Evolutionary conservation across 1,140 invertebrate species (phyloP), one percentile per base, ranked within the genome.

Genomic region (Eriosoma lanigerum): DNA sequence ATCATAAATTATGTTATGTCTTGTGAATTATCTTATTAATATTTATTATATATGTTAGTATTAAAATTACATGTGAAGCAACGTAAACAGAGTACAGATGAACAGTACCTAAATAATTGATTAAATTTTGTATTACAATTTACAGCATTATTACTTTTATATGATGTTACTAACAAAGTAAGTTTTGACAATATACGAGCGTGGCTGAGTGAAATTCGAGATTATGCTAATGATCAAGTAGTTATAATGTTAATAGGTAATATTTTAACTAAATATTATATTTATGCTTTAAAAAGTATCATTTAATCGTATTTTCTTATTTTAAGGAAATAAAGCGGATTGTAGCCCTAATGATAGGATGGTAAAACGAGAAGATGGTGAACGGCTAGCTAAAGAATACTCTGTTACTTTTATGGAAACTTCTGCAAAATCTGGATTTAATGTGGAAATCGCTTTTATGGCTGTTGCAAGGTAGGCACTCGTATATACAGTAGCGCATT

Each of bases 121-220:
- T n/a, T n/a, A n/a, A n/a, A n/a, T n/a, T n/a, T n/a, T n/a, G n/a
- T n/a, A n/a, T n/a, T 38, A 38, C 8, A 38, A 38, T 38, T 93
- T 88, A 83, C 87, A 94, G 93, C 93, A 13, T 86, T 96, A 75
- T 89, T 98, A 54, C 88, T 97, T 78, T 90, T 97, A 0, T 97
- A 97, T 86, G 96, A 97, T 86, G 93, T 97, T 76, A 96, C 94
- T 56, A 95, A 94, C 85, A 93, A 94, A 87, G 91, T 90, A 46
- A 95, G 93, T 84, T 96, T 93, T 85, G 92, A 94, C 86, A 94
- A 95, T 85, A 94, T 95, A 82, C 90, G 94, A 83, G 92, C 93
- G 32, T 96, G 94, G 95, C 88, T 96, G 21, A 91, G 92, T 46
- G 94, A 96, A 87, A 93, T 96, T 82, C 89, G 91, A 82, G 92